Base-by-base conservation (phyloP, 2,113 vertebrate species). In the Heterocephalus glaber region DNA sequence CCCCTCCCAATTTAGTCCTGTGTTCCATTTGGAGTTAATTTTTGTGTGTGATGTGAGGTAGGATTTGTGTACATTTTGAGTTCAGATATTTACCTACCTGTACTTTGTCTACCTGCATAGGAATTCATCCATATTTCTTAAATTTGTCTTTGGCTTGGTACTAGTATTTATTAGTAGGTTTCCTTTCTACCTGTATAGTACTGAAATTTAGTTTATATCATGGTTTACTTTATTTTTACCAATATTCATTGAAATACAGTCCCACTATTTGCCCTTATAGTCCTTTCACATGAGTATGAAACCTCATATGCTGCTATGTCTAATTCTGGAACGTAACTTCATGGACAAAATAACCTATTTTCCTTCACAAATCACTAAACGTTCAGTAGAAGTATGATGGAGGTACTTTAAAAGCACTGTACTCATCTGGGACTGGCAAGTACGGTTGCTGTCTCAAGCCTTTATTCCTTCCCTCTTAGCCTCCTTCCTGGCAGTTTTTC, bases 241-340 rank as follows among this genome's bases (percentile, higher is more conserved):
- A 86, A 7, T 47, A 33, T 49, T 74, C 14, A 7, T 33, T 89
- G 30, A 63, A 56, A 44, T 89, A 19, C 0, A 38, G 17, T 61
- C 16, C 47, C 49, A 95, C 24, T n/a, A 30, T 61, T 91, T 93
- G 24, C 35, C 82, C 87, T 60, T 65, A 41, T 66, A 41, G 13
- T 24, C 22, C 17, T 72, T 5, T 20, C 11, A 0, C 24, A 33
- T 61, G 89, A 8, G 5, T 47, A 4, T 82, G 56, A 82, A 81
- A 68, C 52, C 30, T 82, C 35, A 22, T 56, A n/a, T 72, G 41
- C 30, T 54, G 54, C 14, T 92, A 4, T 44, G 35, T 88, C 72
- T 65, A 65, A 72, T 88, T 96, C 12, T 96, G 68, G 33, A 83
- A 83, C 90, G n/a, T 28, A 56, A n/a, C 76, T 89, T 86, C 38